Percentiles rank a stretch among this genome's conserved stretches.
Conservation (phyloP, 37 sponge, comb jelly and placozoan species). For the Axinella damicornis region DNA sequence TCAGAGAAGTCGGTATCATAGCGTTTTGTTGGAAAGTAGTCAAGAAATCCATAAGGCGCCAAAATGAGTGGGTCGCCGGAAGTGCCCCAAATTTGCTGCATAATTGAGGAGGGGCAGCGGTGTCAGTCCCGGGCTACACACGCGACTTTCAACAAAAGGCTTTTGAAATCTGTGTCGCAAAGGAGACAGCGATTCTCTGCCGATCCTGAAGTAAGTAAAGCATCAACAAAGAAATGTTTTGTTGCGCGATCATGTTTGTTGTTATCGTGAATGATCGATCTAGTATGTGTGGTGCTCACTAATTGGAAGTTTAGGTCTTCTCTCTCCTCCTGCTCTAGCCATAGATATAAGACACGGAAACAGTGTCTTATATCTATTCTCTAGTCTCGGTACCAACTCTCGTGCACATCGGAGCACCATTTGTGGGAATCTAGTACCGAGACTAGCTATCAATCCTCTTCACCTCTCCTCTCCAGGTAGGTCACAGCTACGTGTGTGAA, state of each 20-base stretch:
- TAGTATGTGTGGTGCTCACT: slow-evolving; percentile 37
- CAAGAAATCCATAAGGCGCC: not conserved
- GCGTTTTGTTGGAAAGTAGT: not conserved
- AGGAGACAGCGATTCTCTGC: slow-evolving; percentile 51
- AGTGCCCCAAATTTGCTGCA: slow-evolving; percentile 54
- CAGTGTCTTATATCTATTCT: too few species aligned
- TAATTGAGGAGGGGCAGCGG: slow-evolving; percentile 76
- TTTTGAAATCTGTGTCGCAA: slow-evolving; percentile 42
- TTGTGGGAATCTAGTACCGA: too few species aligned
- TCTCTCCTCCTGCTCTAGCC: too few species aligned
- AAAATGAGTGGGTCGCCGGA: slow-evolving; percentile 21
- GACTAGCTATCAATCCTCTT: too few species aligned
- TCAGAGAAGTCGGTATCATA: not conserved
- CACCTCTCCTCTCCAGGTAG: slow-evolving; percentile 42
- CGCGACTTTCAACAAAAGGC: slow-evolving; percentile 58
- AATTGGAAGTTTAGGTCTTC: slow-evolving; percentile 38
- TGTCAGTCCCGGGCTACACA: slow-evolving; percentile 51
- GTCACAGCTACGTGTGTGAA: slow-evolving; percentile 79
- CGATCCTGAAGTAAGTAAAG: slow-evolving; percentile 56
- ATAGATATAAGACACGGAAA: too few species aligned
- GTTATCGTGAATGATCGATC: too few species aligned
- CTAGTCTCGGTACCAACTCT: too few species aligned
- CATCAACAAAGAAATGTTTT: not conserved
- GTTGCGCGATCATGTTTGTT: too few species aligned
- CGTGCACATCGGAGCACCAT: too few species aligned